phyloP scores from a whole-genome alignment of 2,113 vertebrate genomes.

The Tringa solitaria region DNA sequence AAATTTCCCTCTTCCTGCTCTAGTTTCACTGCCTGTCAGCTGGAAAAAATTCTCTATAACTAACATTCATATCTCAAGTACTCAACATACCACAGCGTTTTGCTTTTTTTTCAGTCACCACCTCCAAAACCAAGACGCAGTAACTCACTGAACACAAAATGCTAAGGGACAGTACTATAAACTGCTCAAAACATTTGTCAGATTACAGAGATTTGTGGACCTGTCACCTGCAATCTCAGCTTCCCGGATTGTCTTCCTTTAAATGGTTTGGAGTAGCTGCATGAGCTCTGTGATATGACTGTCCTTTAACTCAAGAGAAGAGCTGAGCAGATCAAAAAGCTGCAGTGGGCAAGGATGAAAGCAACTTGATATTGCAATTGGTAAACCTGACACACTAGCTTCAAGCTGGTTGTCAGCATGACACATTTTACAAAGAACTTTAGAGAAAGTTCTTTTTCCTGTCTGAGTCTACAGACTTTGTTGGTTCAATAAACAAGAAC shows the following conservation, averaged over 20 bases:
- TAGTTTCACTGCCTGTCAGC: background rate
- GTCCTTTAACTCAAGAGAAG: background rate
- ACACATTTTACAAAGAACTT: background rate
- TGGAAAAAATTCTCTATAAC: background rate
- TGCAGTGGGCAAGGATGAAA: background rate
- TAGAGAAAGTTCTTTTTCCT: background rate
- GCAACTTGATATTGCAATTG: background rate
- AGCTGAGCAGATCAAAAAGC: background rate
- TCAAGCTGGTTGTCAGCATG: background rate
- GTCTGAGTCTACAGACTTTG: background rate
- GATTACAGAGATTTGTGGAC: background rate
- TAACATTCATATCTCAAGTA: background rate
- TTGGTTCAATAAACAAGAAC: background rate
- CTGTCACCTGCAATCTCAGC: background rate
- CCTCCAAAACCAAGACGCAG: background rate
- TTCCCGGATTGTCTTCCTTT: background rate
- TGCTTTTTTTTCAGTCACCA: background rate
- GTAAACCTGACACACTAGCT: background rate
- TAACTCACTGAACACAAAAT: background rate
- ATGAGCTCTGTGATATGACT: background rate
- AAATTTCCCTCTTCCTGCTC: background rate
- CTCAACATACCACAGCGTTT: fast-evolving
- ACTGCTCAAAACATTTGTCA: background rate
- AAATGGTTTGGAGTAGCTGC: background rate
- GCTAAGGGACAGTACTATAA: background rate